Evolutionary conservation across 2,888 invertebrate genomes (phyloP).

Genomic region (Drepana falcataria): DNA sequence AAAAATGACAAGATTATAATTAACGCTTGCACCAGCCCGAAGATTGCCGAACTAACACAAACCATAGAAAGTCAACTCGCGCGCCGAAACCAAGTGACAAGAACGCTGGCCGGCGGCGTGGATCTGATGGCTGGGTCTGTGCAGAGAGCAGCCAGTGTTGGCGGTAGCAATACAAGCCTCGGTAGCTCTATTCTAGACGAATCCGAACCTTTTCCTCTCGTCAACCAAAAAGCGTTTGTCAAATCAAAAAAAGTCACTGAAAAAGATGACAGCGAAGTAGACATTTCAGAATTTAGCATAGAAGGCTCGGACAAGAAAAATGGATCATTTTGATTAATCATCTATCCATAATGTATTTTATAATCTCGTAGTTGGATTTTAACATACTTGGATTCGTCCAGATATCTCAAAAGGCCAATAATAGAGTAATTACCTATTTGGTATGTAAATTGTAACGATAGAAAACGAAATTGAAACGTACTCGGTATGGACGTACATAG

Average conservation of each 20-base stretch:
- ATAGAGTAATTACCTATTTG: too few species aligned
- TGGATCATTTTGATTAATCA: slow-evolving; percentile 23
- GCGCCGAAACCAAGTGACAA: slow-evolving; percentile 52
- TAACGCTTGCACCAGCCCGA: slow-evolving; percentile 71
- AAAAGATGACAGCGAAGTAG: slow-evolving; percentile 67
- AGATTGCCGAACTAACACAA: slow-evolving; percentile 75
- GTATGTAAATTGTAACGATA: too few species aligned
- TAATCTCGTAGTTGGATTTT: too few species aligned
- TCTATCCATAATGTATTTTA: too few species aligned
- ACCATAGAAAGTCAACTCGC: slow-evolving; percentile 77
- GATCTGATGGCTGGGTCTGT: slow-evolving; percentile 45
- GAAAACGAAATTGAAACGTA: too few species aligned
- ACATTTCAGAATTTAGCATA: slow-evolving; percentile 64
- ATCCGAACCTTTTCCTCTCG: slow-evolving; percentile 42
- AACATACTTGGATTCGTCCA: too few species aligned
- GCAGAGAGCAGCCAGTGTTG: slow-evolving; percentile 41
- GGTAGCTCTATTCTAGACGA: slow-evolving; percentile 72
- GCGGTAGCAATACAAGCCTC: slow-evolving; percentile 69
- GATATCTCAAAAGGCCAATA: too few species aligned
- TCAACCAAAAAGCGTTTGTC: slow-evolving; percentile 42
- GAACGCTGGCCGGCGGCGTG: slow-evolving; percentile 52
- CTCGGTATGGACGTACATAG: too few species aligned
- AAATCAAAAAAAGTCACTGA: slow-evolving; percentile 43
- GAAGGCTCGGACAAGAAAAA: slow-evolving; percentile 48
- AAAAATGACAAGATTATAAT: slow-evolving; percentile 56